These are phyloP conservation scores for Grammomys surdaster DNA, from an alignment of 2,113 vertebrate species.

Conservation along the genomic window DNA sequence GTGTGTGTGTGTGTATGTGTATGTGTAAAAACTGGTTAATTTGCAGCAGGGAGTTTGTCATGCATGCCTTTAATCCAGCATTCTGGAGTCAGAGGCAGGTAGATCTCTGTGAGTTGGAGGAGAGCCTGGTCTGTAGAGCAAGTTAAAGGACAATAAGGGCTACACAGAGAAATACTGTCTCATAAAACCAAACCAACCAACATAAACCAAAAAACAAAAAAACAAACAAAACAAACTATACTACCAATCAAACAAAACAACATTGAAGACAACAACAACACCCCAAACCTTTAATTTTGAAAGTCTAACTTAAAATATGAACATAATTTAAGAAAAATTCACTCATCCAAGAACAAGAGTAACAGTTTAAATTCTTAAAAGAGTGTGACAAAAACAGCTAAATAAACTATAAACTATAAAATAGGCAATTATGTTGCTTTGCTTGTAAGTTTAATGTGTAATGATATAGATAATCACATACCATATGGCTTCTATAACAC, in stretches of 20 bases:
- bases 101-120: background rate
- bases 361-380: slow-evolving; percentile 12
- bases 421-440: background rate
- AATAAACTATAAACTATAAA: background rate
- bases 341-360: background rate
- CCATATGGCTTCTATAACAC: slow-evolving; percentile 52
- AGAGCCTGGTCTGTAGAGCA: background rate
- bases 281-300: background rate
- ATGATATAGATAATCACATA: background rate
- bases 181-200: background rate
- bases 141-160: background rate
- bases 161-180: background rate
- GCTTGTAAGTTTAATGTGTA: slow-evolving; percentile 24
- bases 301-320: background rate
- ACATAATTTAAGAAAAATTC: background rate
- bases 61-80: background rate
- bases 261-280: background rate
- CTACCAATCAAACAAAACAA: too few species aligned
- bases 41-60: too few species aligned
- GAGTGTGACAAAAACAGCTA: slow-evolving; percentile 1
- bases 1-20: too few species aligned
- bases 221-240: too few species aligned
- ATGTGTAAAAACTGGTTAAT: background rate
- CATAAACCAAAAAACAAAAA: background rate
- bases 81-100: background rate